Evolutionary conservation across 2,888 invertebrate species (phyloP), one percentile per base, ranked within the genome.

Genomic region (Entomobrya proxima): DNA sequence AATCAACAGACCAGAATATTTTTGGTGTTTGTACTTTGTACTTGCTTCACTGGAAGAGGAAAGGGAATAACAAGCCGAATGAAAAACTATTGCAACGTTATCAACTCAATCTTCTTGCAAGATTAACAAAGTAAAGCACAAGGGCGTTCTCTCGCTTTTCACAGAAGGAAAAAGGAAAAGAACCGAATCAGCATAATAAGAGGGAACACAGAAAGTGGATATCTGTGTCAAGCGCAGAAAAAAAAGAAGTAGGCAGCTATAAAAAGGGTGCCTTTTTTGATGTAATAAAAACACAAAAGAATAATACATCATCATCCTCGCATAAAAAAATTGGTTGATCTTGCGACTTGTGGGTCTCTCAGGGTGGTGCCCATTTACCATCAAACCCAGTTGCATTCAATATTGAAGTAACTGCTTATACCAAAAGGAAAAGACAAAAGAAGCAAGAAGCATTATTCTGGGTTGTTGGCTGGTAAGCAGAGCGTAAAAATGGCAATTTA

Each of bases 401-500:
- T 13, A 40, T 40, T 40, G 40, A n/a, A n/a, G n/a, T n/a, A n/a
- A n/a, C n/a, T n/a, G n/a, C n/a, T 67, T 67, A 32, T 30, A 74
- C n/a, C 27, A 40, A 69, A 27, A 27, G 27, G 30, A 15, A 55
- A 74, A 75, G 76, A 76, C 50, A 83, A 67, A 76, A 47, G 72
- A 30, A 47, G 27, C 35, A 50, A 15, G 35, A n/a, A 32, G n/a
- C 30, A 64, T 30, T 61, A 47, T 75, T 84, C 37, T 72, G 85
- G 72, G 44, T 32, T 74, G 78, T 77, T 85, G 85, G 47, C 58
- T 58, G 32, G 74, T 78, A 85, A 79, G 74, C 85, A 79, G 85
- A 79, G 85, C 85, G 79, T 85, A 64, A 72, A 85, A 85, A 85
- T 85, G 69, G 72, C 85, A 85, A 74, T 85, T 85, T 79, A 85